Conservation (phyloP, 1,140 invertebrate species). For the Caenorhabditis latens region DNA sequence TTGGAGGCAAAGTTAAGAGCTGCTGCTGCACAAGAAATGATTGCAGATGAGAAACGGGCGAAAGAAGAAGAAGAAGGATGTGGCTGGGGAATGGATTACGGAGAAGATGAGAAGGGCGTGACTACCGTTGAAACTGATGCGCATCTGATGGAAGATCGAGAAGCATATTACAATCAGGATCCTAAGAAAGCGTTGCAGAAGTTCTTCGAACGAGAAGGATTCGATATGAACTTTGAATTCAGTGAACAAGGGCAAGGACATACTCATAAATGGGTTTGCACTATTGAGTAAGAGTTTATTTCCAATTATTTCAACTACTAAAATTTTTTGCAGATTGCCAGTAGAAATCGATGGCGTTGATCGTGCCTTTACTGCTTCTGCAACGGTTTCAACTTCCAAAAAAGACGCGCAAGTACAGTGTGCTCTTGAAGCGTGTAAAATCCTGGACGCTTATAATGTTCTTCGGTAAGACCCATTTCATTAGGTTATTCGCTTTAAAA, state of each 20-base stretch:
- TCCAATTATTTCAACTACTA: not conserved
- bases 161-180: constrained; percentile 88
- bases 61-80: constrained; percentile 78
- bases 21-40: constrained; percentile 75
- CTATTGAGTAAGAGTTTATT: constrained; percentile 81
- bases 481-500: not conserved
- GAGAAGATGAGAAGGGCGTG: constrained; percentile 44
- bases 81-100: constrained; percentile 66
- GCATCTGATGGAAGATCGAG: constrained; percentile 82
- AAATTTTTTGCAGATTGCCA: constrained; percentile 82
- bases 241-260: constrained; percentile 85
- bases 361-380: constrained; percentile 85
- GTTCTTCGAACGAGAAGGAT: constrained; percentile 94
- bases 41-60: constrained; percentile 70
- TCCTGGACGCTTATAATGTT: constrained; percentile 87
- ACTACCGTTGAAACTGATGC: constrained; percentile 59
- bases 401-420: constrained; percentile 93
- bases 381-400: constrained; percentile 89
- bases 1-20: constrained; percentile 60
- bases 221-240: constrained; percentile 87
- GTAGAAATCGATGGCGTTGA: constrained; percentile 85
- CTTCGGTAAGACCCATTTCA: constrained; percentile 81
- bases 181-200: constrained; percentile 93
- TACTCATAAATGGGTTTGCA: constrained; percentile 83
- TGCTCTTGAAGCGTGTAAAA: constrained; percentile 91